These are phyloP conservation scores for Aphyosemion australe DNA, from an alignment of 2,113 vertebrate genomes.

Conservation along the genomic window DNA sequence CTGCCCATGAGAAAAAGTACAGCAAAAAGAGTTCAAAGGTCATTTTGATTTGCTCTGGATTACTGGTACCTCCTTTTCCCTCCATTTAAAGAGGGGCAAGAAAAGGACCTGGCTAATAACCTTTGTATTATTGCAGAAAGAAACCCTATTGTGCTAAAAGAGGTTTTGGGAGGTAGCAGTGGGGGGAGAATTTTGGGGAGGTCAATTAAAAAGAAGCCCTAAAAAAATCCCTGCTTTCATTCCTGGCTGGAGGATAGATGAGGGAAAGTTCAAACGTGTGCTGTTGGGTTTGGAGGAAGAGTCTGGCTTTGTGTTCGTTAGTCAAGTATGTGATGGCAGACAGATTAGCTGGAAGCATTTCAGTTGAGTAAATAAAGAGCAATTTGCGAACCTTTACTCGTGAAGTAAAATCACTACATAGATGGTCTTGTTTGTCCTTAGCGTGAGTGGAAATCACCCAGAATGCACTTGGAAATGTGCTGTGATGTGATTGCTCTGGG, in stretches of 20 bases:
- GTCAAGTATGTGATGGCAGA: constrained; percentile 48
- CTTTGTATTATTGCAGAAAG: constrained; percentile 83
- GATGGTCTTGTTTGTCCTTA: constrained; percentile 14
- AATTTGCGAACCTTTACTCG: neutral
- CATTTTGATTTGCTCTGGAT: constrained; percentile 93
- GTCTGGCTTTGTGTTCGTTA: constrained; percentile 43
- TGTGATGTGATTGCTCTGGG: constrained; percentile 1
- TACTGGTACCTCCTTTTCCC: constrained; percentile 88
- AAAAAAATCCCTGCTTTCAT: constrained; percentile 74
- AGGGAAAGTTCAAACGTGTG: constrained; percentile 66
- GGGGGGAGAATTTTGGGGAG: constrained; percentile 76
- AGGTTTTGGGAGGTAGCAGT: constrained; percentile 59
- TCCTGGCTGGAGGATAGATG: constrained; percentile 45
- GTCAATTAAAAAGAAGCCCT: constrained; percentile 85
- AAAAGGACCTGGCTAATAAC: constrained; percentile 87
- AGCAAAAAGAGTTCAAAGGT: constrained; percentile 96
- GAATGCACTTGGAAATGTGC: neutral
- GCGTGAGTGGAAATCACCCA: constrained; percentile 31
- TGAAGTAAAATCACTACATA: neutral
- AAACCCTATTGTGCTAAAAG: constrained; percentile 81
- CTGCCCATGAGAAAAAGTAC: constrained; percentile 94
- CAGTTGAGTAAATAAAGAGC: constrained; percentile 30
- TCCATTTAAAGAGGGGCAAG: constrained; percentile 73
- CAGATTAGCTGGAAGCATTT: constrained; percentile 32
- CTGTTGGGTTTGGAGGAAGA: constrained; percentile 55